phyloP scores from a whole-genome alignment of 2,888 invertebrate species.

The Macrophya annulata region DNA sequence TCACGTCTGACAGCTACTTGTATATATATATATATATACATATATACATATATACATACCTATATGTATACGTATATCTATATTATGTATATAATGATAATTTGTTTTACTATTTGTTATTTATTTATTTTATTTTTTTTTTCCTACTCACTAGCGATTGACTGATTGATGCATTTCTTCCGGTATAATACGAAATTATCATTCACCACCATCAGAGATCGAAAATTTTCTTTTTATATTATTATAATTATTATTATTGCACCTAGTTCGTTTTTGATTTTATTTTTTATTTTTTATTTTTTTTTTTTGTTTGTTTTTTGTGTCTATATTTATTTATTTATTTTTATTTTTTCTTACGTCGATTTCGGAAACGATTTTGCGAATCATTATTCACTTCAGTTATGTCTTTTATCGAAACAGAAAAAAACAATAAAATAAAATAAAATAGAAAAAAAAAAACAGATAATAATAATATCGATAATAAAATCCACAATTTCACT shows the following conservation, averaged over 20 bases:
- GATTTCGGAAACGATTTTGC: no score
- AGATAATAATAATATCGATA: no score
- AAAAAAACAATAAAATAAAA: no score
- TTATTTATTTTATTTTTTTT: background rate
- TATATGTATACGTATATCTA: background rate
- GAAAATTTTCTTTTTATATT: background rate
- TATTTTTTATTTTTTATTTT: no score
- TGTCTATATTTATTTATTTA: no score
- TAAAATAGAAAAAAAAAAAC: no score
- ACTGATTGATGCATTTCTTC: conserved; percentile 35
- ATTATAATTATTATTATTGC: background rate
- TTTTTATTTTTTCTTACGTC: no score
- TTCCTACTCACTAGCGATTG: conserved; percentile 23
- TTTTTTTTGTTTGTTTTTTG: no score
- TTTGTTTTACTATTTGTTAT: background rate
- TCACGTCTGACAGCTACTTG: background rate
- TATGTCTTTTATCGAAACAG: no score
- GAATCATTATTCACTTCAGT: no score
- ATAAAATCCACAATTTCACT: no score
- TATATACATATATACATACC: background rate
- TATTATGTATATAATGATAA: background rate
- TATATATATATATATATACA: background rate
- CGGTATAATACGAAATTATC: background rate
- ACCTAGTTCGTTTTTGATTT: no score
- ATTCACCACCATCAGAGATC: background rate